phyloP scores from a whole-genome alignment of 1,140 invertebrate genomes.

The Drosophila parvula region DNA sequence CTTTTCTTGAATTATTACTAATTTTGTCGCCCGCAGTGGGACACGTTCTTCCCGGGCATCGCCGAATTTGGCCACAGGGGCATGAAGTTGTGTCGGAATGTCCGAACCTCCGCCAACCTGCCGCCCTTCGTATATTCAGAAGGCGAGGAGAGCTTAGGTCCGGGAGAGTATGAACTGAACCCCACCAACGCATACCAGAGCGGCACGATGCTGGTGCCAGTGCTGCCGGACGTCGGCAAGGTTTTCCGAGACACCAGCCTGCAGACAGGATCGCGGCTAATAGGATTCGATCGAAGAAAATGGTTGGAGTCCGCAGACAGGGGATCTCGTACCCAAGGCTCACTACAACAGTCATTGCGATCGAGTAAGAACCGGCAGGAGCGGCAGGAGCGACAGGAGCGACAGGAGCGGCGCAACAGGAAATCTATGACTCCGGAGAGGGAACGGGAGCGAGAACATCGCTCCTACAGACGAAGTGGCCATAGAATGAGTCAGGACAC shows the following conservation, averaged over 20 bases:
- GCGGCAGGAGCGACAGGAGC: conserved; percentile 1
- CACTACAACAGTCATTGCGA: neutral
- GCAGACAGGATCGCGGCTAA: neutral
- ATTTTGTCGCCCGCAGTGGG: conserved; percentile 20
- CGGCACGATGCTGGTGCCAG: conserved; percentile 7
- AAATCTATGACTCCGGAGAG: neutral
- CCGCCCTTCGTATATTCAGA: conserved; percentile 19
- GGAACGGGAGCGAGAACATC: neutral
- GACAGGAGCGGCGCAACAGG: conserved; percentile 1
- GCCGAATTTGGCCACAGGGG: conserved; percentile 1
- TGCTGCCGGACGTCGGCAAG: neutral
- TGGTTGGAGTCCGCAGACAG: neutral
- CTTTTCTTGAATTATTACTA: neutral
- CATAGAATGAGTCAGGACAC: conserved; percentile 4
- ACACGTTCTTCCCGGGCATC: conserved; percentile 42
- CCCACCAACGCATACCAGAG: neutral
- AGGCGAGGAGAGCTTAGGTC: conserved; percentile 1
- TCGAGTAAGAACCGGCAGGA: conserved; percentile 5
- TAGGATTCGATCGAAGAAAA: no score
- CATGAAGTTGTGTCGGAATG: conserved; percentile 7
- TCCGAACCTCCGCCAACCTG: conserved; percentile 18
- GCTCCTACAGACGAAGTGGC: neutral
- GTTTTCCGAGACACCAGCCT: neutral
- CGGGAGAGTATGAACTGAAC: conserved; percentile 12
- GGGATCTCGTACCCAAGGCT: neutral